A percentile compares a stretch with the other conserved stretches of the same genome.
Conservation (phyloP, 2,888 invertebrate genomes). For the Nebria brevicollis region DNA sequence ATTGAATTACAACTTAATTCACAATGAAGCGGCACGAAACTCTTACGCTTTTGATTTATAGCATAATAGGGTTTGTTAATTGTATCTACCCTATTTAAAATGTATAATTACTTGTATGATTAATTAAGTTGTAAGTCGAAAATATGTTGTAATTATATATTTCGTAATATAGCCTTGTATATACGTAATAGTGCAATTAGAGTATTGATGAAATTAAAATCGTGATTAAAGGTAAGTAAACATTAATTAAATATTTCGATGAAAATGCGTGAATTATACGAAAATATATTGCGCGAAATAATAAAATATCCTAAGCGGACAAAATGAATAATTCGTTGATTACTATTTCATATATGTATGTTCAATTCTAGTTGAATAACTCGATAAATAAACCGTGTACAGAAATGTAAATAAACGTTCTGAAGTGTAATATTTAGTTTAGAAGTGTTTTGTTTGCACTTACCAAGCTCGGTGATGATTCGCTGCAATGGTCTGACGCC, state of each 20-base stretch:
- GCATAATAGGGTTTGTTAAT: not conserved
- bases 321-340: not conserved
- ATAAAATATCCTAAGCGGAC: too few relatives aligned
- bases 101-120: not conserved
- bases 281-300: too few relatives aligned
- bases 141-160: not conserved
- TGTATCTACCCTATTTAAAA: not conserved
- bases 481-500: constrained; percentile 60
- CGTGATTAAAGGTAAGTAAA: not conserved
- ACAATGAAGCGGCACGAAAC: not conserved
- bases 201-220: not conserved
- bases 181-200: not conserved
- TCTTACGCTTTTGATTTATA: not conserved
- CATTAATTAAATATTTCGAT: not conserved
- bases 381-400: not conserved
- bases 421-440: not conserved
- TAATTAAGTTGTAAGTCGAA: not conserved
- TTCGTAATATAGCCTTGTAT: not conserved
- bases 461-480: constrained; percentile 65
- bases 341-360: not conserved
- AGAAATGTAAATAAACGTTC: not conserved
- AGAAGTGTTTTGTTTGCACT: constrained; percentile 50
- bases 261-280: not conserved
- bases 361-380: not conserved
- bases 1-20: not conserved